Percentiles rank a stretch among this genome's conserved stretches.
phyloP scores from a whole-genome alignment of 2,888 invertebrate species.

The Alentia gelatinosa region DNA sequence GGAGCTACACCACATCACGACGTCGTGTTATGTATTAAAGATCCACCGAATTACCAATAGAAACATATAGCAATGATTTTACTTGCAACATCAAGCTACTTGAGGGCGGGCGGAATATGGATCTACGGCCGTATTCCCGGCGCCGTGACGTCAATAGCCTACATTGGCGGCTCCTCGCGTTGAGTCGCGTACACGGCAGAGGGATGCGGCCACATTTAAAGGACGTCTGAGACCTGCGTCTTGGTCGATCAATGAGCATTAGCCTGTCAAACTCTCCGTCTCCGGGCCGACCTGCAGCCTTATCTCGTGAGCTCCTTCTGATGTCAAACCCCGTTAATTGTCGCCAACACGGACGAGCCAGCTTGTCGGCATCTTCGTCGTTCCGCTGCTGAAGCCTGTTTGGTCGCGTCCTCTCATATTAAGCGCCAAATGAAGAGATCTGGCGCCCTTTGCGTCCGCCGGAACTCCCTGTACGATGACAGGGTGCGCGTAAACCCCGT shows the following conservation, averaged over 20 bases:
- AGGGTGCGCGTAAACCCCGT: too few species aligned
- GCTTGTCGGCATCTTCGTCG: not conserved
- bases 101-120: not conserved
- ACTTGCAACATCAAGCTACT: too few species aligned
- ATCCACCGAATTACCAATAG: too few species aligned
- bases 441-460: not conserved
- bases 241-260: not conserved
- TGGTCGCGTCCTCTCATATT: not conserved
- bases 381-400: not conserved
- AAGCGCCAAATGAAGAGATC: not conserved
- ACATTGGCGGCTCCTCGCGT: not conserved
- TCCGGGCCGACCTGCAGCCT: not conserved
- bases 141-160: not conserved
- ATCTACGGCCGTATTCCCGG: not conserved
- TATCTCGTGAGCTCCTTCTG: not conserved
- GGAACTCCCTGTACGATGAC: too few species aligned
- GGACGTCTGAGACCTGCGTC: not conserved
- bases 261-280: not conserved
- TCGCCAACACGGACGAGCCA: not conserved
- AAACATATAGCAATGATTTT: too few species aligned
- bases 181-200: not conserved
- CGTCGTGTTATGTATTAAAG: too few species aligned
- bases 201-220: not conserved
- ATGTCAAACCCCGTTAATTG: not conserved
- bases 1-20: too few species aligned